Evolutionary conservation across 1,140 invertebrate species (phyloP).

Genomic region (Bombus sylvicola): DNA sequence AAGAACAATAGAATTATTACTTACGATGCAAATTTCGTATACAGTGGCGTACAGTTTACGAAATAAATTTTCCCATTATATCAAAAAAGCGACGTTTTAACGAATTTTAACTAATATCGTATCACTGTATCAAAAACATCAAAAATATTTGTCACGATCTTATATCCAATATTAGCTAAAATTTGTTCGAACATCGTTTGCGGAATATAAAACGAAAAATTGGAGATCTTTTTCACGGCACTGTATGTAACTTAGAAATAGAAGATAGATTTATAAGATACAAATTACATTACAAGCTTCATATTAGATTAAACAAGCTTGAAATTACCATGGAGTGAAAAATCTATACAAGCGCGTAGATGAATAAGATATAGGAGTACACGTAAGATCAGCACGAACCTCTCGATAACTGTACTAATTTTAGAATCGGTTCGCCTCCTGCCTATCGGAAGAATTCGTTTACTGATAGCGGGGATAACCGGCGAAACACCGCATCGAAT

Average conservation of each 20-base stretch:
- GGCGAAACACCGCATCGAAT: not conserved
- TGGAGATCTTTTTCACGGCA: not conserved
- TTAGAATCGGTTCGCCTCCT: slow-evolving; percentile 19
- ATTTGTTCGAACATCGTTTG: not conserved
- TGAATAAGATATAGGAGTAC: slow-evolving; percentile 16
- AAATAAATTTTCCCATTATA: not conserved
- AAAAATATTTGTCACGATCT: not conserved
- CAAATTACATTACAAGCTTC: not conserved
- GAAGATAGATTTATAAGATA: not conserved
- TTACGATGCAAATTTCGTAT: not conserved
- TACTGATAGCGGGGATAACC: slow-evolving; percentile 10
- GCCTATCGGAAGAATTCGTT: slow-evolving; percentile 5
- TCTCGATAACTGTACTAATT: slow-evolving; percentile 43
- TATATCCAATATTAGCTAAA: not conserved
- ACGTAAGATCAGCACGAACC: slow-evolving; percentile 20
- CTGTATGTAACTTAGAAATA: not conserved
- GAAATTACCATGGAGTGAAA: not conserved
- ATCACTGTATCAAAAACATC: not conserved
- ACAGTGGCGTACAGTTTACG: not conserved
- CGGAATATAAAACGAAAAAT: not conserved
- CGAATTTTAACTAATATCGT: not conserved
- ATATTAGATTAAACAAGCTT: not conserved
- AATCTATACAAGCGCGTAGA: not conserved
- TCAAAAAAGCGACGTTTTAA: not conserved
- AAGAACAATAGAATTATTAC: not conserved